Evolutionary conservation across 2,888 invertebrate species (phyloP).

Genomic region (Incurvaria masculella): DNA sequence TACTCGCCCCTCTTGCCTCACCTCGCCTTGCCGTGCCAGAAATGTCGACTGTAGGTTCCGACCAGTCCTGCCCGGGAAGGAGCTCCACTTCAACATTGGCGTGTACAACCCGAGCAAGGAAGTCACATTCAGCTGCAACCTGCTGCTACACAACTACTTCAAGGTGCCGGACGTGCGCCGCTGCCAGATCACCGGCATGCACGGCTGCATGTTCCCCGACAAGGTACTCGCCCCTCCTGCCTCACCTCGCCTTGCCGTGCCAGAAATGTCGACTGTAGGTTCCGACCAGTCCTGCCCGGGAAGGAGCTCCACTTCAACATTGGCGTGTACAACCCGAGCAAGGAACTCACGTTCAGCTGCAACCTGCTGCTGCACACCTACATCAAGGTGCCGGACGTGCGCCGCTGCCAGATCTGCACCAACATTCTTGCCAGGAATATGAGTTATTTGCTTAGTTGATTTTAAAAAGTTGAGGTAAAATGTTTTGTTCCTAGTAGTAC

Average conservation of each 20-base stretch:
- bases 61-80: constrained; percentile 85
- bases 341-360: constrained; percentile 86
- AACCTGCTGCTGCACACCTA: constrained; percentile 93
- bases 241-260: no score
- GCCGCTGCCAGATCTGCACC: constrained; percentile 87
- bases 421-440: no score
- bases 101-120: constrained; percentile 94
- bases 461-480: no score
- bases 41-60: no score
- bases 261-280: no score
- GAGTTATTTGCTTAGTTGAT: no score
- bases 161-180: constrained; percentile 92
- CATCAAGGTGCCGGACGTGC: constrained; percentile 93
- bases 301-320: constrained; percentile 92
- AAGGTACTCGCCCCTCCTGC: constrained; percentile 78
- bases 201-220: constrained; percentile 87
- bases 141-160: constrained; percentile 93
- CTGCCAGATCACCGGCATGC: constrained; percentile 89
- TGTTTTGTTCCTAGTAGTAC: no score
- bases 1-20: no score
- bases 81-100: constrained; percentile 89
- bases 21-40: no score
- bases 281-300: constrained; percentile 85
- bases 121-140: constrained; percentile 86
- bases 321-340: constrained; percentile 91